Percentiles rank a stretch among this genome's conserved stretches.
Conservation (phyloP, 2,113 vertebrate genomes). For the Alexandromys fortis region DNA sequence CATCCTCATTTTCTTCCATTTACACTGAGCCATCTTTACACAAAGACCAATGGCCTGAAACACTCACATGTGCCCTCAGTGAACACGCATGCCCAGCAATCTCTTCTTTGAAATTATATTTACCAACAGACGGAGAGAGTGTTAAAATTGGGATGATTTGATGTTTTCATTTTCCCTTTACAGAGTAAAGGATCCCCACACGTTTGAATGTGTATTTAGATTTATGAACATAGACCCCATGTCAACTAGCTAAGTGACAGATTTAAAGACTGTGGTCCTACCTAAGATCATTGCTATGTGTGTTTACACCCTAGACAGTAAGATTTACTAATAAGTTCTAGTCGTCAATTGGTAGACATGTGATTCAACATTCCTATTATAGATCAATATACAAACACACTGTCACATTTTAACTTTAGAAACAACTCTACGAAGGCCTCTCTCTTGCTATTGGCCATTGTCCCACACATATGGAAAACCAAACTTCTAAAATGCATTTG, state of each 20-base stretch:
- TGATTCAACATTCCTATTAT: neutral
- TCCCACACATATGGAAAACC: neutral
- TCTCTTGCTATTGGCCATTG: neutral
- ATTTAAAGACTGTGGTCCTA: neutral
- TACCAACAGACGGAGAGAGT: neutral
- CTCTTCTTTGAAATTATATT: neutral
- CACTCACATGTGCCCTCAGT: neutral
- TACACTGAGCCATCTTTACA: neutral
- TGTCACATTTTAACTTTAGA: neutral
- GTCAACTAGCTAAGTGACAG: neutral
- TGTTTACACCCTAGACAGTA: neutral
- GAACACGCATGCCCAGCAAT: neutral
- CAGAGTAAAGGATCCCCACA: neutral
- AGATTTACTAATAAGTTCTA: neutral
- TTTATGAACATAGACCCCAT: neutral
- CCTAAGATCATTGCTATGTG: neutral
- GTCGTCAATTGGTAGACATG: neutral
- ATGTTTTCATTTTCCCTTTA: neutral
- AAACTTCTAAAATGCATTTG: neutral
- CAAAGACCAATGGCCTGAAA: neutral
- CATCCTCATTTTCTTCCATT: neutral
- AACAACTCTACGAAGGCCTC: neutral
- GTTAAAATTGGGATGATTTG: neutral
- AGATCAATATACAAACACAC: neutral
- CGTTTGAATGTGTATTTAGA: neutral